Evolutionary conservation across 2,888 invertebrate species (phyloP).

Genomic region (Auanema freiburgensis): DNA sequence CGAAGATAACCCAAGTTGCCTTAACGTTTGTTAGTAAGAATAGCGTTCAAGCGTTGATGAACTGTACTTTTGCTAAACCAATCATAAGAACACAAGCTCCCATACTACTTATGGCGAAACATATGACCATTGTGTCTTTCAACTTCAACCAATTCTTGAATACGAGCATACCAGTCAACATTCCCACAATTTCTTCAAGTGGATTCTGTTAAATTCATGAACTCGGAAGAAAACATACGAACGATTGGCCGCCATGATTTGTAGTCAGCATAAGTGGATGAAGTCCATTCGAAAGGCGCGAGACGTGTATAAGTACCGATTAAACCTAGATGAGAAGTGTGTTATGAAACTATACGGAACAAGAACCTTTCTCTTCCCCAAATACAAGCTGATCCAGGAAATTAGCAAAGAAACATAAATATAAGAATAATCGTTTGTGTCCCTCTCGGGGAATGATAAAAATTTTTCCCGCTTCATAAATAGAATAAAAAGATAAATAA

Average conservation of each 20-base stretch:
- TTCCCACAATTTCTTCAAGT: constrained; percentile 54
- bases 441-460: constrained; percentile 41
- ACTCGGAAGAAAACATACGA: constrained; percentile 29
- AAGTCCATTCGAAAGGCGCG: constrained; percentile 56
- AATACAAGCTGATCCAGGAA: constrained; percentile 59
- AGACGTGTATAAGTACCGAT: constrained; percentile 57
- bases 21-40: constrained; percentile 26
- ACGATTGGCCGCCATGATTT: constrained; percentile 54
- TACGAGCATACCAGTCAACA: constrained; percentile 52
- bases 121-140: constrained; percentile 51
- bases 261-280: constrained; percentile 49
- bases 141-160: constrained; percentile 50
- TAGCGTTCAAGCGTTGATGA: neutral
- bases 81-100: constrained; percentile 49
- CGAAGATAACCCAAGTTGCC: constrained; percentile 54
- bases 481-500: constrained; percentile 41
- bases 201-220: neutral
- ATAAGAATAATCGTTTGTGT: constrained; percentile 45
- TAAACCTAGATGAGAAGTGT: constrained; percentile 31
- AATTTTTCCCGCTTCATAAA: constrained; percentile 45
- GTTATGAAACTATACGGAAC: neutral
- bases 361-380: constrained; percentile 55
- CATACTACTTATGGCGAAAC: constrained; percentile 49
- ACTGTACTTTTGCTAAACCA: constrained; percentile 49
- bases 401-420: constrained; percentile 51